These are phyloP conservation scores for Danionella cerebrum DNA, from an alignment of 2,113 vertebrate genomes.

Conservation along the genomic window DNA sequence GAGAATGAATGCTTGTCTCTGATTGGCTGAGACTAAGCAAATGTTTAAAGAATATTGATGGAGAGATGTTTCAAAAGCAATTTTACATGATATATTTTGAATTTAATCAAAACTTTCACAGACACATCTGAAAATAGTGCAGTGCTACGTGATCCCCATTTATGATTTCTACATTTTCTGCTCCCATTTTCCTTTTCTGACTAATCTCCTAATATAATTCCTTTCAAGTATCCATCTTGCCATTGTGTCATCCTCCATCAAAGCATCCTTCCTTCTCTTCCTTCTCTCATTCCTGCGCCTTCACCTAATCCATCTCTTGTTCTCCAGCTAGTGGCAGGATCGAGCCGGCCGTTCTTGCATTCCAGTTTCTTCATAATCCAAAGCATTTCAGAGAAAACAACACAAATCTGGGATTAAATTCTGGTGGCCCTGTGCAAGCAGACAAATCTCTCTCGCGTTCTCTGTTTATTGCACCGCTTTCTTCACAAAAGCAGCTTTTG, in stretches of 20 bases:
- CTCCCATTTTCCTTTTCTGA: background rate
- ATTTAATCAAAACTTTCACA: too few species aligned
- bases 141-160: background rate
- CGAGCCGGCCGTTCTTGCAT: slow-evolving; percentile 24
- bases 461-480: slow-evolving; percentile 25
- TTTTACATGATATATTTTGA: too few species aligned
- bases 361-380: slow-evolving; percentile 47
- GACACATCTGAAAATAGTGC: too few species aligned
- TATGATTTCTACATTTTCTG: background rate
- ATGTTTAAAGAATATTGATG: too few species aligned
- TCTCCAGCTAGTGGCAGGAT: slow-evolving; percentile 25
- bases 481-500: slow-evolving; percentile 37
- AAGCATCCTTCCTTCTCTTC: slow-evolving; percentile 19
- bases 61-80: too few species aligned
- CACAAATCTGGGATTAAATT: slow-evolving; percentile 62
- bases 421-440: slow-evolving; percentile 48
- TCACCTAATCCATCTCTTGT: slow-evolving; percentile 39
- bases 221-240: slow-evolving; percentile 10
- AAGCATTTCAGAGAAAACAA: slow-evolving; percentile 56
- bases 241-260: slow-evolving; percentile 9
- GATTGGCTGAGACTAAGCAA: too few species aligned
- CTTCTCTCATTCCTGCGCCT: slow-evolving; percentile 31
- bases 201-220: background rate
- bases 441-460: slow-evolving; percentile 38
- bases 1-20: too few species aligned